Evolutionary conservation across 1,140 invertebrate genomes (phyloP).

Genomic region (Drosophila sp.): DNA sequence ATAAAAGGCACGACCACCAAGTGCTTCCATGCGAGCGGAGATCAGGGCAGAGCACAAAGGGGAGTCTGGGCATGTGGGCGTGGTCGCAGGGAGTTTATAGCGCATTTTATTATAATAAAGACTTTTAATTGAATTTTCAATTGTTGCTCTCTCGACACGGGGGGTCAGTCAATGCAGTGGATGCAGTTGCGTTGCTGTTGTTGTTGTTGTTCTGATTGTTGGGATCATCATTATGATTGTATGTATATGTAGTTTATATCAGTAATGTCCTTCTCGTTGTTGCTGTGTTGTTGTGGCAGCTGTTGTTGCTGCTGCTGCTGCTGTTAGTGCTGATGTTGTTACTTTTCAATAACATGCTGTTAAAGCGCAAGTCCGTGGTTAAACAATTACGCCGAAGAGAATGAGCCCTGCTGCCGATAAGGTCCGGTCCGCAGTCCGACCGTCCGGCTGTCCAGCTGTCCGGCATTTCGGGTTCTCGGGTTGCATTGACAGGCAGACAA

Average conservation of each 20-base stretch:
- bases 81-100: conserved; percentile 53
- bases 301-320: conserved; percentile 38
- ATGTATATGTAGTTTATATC: conserved; percentile 53
- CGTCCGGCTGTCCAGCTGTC: too few relatives aligned
- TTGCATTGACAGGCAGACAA: conserved; percentile 29
- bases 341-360: conserved; percentile 55
- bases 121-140: conserved; percentile 83
- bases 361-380: conserved; percentile 72
- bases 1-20: conserved; percentile 67
- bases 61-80: conserved; percentile 32
- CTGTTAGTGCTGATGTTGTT: conserved; percentile 28
- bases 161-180: conserved; percentile 17
- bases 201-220: conserved; percentile 42
- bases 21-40: conserved; percentile 28
- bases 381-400: conserved; percentile 63
- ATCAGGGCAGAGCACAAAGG: conserved; percentile 1
- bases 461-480: too few relatives aligned
- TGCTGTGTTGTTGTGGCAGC: background rate
- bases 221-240: conserved; percentile 67
- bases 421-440: conserved; percentile 4
- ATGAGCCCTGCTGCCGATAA: conserved; percentile 30
- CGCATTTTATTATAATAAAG: conserved; percentile 82
- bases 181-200: conserved; percentile 15
- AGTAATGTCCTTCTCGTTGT: conserved; percentile 25
- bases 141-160: conserved; percentile 61